Percentiles rank a stretch among this genome's conserved stretches.
phyloP scores from a whole-genome alignment of 2,888 invertebrate species.

The Sepiola atlantica region DNA sequence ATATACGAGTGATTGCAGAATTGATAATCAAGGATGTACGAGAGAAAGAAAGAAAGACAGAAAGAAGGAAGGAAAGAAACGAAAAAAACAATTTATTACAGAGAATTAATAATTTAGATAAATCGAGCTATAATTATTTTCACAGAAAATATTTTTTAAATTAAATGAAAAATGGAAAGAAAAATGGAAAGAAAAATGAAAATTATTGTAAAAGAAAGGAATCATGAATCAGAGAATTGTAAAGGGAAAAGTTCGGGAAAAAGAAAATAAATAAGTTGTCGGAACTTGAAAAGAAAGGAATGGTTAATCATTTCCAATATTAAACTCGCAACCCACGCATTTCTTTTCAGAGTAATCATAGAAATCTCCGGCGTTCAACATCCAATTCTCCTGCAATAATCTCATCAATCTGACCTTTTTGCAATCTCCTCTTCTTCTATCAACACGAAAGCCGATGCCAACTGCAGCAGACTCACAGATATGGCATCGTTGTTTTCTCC shows the following conservation, averaged over 20 bases:
- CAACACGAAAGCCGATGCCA: neutral
- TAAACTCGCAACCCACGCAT: neutral
- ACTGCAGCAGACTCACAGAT: neutral
- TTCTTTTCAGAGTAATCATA: neutral
- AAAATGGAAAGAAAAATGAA: too few species aligned
- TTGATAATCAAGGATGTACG: neutral
- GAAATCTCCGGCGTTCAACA: neutral
- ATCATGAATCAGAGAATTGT: too few species aligned
- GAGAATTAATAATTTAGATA: too few species aligned
- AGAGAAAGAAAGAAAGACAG: too few species aligned
- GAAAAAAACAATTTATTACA: neutral
- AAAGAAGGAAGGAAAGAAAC: neutral
- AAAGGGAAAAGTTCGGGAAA: too few species aligned
- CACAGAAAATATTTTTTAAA: too few species aligned
- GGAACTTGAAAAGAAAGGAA: neutral
- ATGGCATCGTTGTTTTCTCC: too few species aligned
- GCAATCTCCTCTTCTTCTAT: neutral
- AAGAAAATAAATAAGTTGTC: too few species aligned
- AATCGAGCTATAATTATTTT: too few species aligned
- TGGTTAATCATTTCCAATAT: neutral
- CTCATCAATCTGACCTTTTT: neutral
- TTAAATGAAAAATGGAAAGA: too few species aligned
- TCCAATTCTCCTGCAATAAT: neutral
- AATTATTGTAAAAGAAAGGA: too few species aligned
- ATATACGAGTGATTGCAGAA: neutral